These are phyloP conservation scores for Odontesthes bonariensis DNA, from an alignment of 2,113 vertebrate species.

Conservation along the genomic window DNA sequence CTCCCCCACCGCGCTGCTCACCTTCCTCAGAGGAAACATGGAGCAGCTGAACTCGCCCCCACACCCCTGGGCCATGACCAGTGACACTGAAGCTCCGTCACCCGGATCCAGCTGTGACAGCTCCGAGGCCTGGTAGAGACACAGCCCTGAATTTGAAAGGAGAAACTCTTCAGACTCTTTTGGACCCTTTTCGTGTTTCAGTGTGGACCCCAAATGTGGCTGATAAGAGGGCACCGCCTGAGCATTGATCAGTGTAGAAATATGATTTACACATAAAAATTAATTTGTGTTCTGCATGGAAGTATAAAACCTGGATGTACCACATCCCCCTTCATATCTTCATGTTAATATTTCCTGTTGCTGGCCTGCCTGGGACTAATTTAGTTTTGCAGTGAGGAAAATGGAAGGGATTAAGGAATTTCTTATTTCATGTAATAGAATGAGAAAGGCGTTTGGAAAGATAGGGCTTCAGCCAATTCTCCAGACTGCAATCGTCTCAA, in stretches of 20 bases:
- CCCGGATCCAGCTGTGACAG: conserved; percentile 84
- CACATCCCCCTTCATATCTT: conserved; percentile 54
- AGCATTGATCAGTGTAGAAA: conserved; percentile 40
- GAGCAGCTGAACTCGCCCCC: conserved; percentile 79
- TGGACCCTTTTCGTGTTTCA: conserved; percentile 12
- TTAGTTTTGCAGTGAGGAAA: conserved; percentile 68
- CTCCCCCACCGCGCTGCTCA: conserved; percentile 79
- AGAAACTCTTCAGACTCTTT: conserved; percentile 28
- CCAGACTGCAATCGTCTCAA: conserved; percentile 51
- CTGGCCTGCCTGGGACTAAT: conserved; percentile 53
- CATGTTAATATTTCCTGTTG: conserved; percentile 64
- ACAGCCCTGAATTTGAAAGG: background rate
- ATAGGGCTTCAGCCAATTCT: conserved; percentile 61
- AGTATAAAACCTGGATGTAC: conserved; percentile 67
- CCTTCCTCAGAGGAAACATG: conserved; percentile 83
- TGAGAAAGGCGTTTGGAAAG: conserved; percentile 63
- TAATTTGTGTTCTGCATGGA: conserved; percentile 74
- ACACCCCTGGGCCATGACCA: conserved; percentile 81
- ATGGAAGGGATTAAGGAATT: conserved; percentile 71
- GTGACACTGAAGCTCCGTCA: conserved; percentile 84
- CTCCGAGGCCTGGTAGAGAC: conserved; percentile 81
- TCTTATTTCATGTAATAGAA: conserved; percentile 68
- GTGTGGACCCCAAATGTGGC: conserved; percentile 14
- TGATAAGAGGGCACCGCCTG: conserved; percentile 13
- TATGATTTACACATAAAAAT: conserved; percentile 50